Evolutionary conservation across 1,140 invertebrate species (phyloP).

Genomic region (Megathymus violae): DNA sequence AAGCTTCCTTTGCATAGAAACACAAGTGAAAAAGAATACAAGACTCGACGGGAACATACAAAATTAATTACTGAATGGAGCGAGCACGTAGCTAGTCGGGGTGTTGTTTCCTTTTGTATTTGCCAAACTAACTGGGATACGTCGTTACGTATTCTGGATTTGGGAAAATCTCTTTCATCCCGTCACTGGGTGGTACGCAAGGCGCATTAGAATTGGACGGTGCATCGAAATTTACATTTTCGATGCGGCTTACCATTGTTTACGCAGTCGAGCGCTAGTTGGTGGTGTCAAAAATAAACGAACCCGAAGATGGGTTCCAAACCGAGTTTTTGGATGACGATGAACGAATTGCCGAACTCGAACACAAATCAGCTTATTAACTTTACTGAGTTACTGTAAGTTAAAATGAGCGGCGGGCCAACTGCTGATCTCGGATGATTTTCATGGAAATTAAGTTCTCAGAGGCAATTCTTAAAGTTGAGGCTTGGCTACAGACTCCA

Average conservation of each 20-base stretch:
- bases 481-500: too few relatives aligned
- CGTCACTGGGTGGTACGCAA: slow-evolving; percentile 26
- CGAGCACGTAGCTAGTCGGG: slow-evolving; percentile 5
- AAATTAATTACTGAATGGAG: slow-evolving; percentile 34
- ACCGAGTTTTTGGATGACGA: slow-evolving; percentile 35
- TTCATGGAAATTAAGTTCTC: background rate
- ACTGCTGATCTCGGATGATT: slow-evolving; percentile 18
- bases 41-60: slow-evolving; percentile 25
- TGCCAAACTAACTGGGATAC: slow-evolving; percentile 33
- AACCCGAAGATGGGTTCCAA: slow-evolving; percentile 34
- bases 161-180: slow-evolving; percentile 21
- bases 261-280: slow-evolving; percentile 30
- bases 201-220: slow-evolving; percentile 35
- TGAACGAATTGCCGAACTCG: slow-evolving; percentile 34
- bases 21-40: slow-evolving; percentile 23
- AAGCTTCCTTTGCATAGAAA: slow-evolving; percentile 26
- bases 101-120: slow-evolving; percentile 28
- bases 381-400: slow-evolving; percentile 33
- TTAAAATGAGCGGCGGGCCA: slow-evolving; percentile 13
- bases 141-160: slow-evolving; percentile 31
- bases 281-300: slow-evolving; percentile 30
- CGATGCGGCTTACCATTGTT: slow-evolving; percentile 42
- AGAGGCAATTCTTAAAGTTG: too few relatives aligned
- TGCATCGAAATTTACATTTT: slow-evolving; percentile 40
- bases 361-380: slow-evolving; percentile 43